Percentiles rank a stretch among this genome's conserved stretches.
These are phyloP conservation scores for Vidua chalybeata DNA, from an alignment of 2,113 vertebrate genomes.

Conservation along the genomic window DNA sequence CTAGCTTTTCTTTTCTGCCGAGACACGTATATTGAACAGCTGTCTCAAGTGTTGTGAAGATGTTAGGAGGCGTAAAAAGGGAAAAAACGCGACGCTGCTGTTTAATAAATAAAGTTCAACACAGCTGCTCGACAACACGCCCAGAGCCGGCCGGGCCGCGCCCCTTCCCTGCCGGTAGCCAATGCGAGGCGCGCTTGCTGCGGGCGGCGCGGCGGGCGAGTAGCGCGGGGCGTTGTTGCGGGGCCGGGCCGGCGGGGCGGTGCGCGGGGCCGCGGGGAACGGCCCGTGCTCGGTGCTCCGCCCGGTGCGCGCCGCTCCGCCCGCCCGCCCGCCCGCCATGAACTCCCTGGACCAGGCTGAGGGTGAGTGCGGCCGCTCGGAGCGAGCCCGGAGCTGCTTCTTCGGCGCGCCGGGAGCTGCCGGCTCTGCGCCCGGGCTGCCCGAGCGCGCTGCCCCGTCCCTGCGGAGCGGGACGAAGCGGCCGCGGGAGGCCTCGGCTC, in stretches of 20 bases:
- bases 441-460: neutral
- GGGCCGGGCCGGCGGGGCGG: neutral
- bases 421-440: neutral
- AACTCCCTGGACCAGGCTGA: slow-evolving; percentile 95
- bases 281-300: neutral
- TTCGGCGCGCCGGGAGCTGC: neutral
- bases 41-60: neutral
- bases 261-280: neutral
- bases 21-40: neutral
- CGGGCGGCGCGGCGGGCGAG: neutral
- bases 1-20: neutral
- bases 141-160: neutral
- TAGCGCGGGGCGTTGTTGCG: neutral
- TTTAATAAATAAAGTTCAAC: neutral
- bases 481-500: neutral
- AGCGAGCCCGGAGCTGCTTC: neutral
- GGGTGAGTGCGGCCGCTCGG: slow-evolving; percentile 74
- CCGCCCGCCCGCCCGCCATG: slow-evolving; percentile 72
- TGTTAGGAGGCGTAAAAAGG: neutral
- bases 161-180: neutral
- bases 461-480: neutral
- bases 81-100: neutral
- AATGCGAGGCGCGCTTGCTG: slow-evolving; percentile 38
- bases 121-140: accelerated
- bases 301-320: neutral